These are phyloP conservation scores for Drosophila burlai DNA, from an alignment of 1,140 invertebrate genomes.

Conservation along the genomic window DNA sequence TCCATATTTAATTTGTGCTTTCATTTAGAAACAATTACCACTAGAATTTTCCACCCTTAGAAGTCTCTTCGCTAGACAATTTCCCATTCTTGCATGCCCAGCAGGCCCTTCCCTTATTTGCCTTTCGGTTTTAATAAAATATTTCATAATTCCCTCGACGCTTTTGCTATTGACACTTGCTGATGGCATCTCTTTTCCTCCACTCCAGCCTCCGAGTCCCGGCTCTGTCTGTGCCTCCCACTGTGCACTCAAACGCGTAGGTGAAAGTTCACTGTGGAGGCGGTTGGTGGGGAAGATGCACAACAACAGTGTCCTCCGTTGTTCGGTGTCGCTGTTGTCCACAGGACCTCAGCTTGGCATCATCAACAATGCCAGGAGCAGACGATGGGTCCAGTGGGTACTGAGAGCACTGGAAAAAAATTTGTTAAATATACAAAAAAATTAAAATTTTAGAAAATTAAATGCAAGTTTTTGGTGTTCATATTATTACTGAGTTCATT, in stretches of 20 bases:
- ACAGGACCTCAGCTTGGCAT: conserved; percentile 43
- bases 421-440: no score
- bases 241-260: conserved; percentile 72
- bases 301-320: conserved; percentile 40
- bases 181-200: conserved; percentile 60
- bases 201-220: conserved; percentile 12
- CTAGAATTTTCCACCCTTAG: conserved; percentile 20
- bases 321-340: conserved; percentile 38
- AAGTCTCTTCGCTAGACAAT: conserved; percentile 20
- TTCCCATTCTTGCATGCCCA: not conserved
- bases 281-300: conserved; percentile 35
- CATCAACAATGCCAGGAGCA: conserved; percentile 73
- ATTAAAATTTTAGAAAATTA: no score
- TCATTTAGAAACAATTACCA: conserved; percentile 51
- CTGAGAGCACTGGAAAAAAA: not conserved
- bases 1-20: conserved; percentile 26
- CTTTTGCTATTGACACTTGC: conserved; percentile 81
- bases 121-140: conserved; percentile 80
- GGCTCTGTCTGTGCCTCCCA: conserved; percentile 36
- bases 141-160: conserved; percentile 79
- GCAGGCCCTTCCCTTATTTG: conserved; percentile 33
- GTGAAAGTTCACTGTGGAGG: conserved; percentile 62
- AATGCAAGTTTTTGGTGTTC: rapidly evolving
- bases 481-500: not conserved
- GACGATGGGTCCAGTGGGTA: conserved; percentile 40